These are phyloP conservation scores for Philereme vetulata DNA, from an alignment of 2,888 invertebrate genomes.

Conservation along the genomic window DNA sequence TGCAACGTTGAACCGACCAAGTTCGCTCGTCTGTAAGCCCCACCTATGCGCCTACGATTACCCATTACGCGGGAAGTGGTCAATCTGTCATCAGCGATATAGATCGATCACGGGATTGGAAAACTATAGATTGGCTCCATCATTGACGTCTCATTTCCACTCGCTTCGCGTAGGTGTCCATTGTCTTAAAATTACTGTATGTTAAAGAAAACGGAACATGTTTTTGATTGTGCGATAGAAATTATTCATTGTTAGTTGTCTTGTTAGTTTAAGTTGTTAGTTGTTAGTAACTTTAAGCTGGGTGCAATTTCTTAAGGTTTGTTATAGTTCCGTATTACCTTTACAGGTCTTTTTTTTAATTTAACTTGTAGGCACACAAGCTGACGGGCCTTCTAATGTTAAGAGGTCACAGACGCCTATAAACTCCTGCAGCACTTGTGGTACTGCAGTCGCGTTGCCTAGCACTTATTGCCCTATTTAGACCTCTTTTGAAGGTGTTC, in stretches of 20 bases:
- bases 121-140: slow-evolving; percentile 24
- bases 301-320: no score
- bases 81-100: slow-evolving; percentile 56
- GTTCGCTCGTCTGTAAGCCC: slow-evolving; percentile 25
- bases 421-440: no score
- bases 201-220: slow-evolving; percentile 4
- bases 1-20: neutral
- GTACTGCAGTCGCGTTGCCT: no score
- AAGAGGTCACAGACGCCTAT: no score
- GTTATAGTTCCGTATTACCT: no score
- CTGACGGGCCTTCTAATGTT: no score
- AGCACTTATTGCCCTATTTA: no score
- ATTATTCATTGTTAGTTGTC: neutral
- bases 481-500: no score
- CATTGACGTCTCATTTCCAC: slow-evolving; percentile 33
- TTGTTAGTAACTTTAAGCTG: no score
- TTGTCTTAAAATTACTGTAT: slow-evolving; percentile 15
- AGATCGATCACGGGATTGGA: slow-evolving; percentile 55
- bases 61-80: slow-evolving; percentile 50
- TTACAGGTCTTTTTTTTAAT: no score
- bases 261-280: no score
- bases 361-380: no score
- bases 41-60: slow-evolving; percentile 29
- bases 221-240: neutral
- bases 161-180: slow-evolving; percentile 19